These are phyloP conservation scores for Ochropleura leucogaster DNA, from an alignment of 2,888 invertebrate genomes.

Conservation along the genomic window DNA sequence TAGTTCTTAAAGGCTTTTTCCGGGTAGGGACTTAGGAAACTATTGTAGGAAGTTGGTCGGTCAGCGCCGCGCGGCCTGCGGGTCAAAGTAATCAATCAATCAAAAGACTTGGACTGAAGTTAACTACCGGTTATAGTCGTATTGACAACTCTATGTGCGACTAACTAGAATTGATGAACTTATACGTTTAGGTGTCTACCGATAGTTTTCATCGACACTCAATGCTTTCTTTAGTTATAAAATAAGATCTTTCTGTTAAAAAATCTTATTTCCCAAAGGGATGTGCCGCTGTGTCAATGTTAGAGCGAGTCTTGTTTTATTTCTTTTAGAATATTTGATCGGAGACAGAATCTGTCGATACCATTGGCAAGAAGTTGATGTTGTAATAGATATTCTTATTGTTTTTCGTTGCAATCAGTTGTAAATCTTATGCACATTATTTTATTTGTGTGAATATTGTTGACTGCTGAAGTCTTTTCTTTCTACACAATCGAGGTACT, in stretches of 20 bases:
- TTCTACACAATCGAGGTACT: not conserved
- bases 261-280: conserved; percentile 4
- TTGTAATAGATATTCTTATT: not conserved
- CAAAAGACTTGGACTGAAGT: conserved; percentile 3
- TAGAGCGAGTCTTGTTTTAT: not conserved
- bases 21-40: conserved; percentile 32
- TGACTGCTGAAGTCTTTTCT: not conserved
- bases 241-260: not conserved
- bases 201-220: not conserved
- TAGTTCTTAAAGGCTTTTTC: conserved; percentile 21
- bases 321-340: not conserved
- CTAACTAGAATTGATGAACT: not conserved
- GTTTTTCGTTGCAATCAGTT: not conserved
- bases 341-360: not conserved
- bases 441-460: not conserved
- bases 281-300: not conserved
- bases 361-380: not conserved
- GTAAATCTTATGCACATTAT: not conserved
- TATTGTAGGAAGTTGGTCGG: conserved; percentile 34
- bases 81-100: conserved; percentile 48
- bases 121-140: conserved; percentile 22
- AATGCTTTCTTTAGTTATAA: not conserved
- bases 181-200: not conserved
- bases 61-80: not conserved
- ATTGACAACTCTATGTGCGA: not conserved